Evolutionary conservation across 2,113 vertebrate genomes (phyloP), one percentile per base, ranked within the genome.

Genomic region (Dendrocopos noguchii): DNA sequence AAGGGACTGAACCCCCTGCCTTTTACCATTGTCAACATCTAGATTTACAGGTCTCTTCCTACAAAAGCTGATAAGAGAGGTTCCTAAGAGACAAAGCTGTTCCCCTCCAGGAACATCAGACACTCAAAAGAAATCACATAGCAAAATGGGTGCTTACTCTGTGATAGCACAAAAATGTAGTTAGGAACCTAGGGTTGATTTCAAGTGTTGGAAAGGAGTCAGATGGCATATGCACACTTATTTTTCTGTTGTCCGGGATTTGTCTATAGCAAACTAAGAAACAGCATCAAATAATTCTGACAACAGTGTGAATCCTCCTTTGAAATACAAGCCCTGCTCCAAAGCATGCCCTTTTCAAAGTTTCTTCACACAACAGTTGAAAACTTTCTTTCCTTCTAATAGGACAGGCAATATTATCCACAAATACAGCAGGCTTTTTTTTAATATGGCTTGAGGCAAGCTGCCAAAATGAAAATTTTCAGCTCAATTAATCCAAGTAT

Each of bases 381-480:
- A 90, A 93, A 74, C 28, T 55, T 81, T 50, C 33, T 77, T 85
- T 66, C 42, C 65, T 84, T 93, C 60, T 91, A 85, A 86, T 39
- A 88, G 65, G 57, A 91, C 84, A 90, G 90, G 78, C 73, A 84
- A 46, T 24, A 47, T 85, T 91, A 91, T 56, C 82, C 80, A 94
- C 47, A 90, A 95, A 91, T 75, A 67, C 61, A 84, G 85, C 10
- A 64, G 52, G 42, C 55, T 60, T 87, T 67, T 67, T 36, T 73
- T 80, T 5, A 90, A 66, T 93, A 87, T 79, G 76, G 68, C 72
- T 85, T 31, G 64, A 79, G 92, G 84, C 78, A 89, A 91, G 71
- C 47, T 60, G 90, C 70, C 81, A 95, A 70, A 70, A 74, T 18
- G 47, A 85, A 74, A 53, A 91, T 47, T 91, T 92, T 85, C 84